Conservation (phyloP, 2,797 vertebrate genomes). For the Oreonectes daqikongensis region DNA sequence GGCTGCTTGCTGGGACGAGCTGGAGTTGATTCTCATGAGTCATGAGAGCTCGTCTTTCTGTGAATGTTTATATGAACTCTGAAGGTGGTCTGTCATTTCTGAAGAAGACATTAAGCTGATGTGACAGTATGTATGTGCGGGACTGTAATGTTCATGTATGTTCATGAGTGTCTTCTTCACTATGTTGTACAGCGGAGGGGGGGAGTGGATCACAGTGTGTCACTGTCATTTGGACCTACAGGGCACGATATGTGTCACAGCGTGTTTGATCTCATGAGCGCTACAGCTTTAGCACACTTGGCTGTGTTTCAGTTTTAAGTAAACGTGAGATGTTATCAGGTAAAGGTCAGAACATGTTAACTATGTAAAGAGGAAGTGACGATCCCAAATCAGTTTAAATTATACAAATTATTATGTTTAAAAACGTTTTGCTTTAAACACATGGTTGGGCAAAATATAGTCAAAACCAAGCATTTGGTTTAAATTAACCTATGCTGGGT, state of each 20-base stretch:
- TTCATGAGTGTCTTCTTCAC: background rate
- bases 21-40: background rate
- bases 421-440: too few relatives aligned
- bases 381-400: background rate
- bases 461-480: too few relatives aligned
- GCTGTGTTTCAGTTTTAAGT: constrained; percentile 4
- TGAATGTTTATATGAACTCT: constrained; percentile 47
- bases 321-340: background rate
- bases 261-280: background rate
- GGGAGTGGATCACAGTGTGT: background rate
- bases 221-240: constrained; percentile 11
- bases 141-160: constrained; percentile 8
- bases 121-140: background rate
- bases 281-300: constrained; percentile 14
- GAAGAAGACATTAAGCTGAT: constrained; percentile 14
- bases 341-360: constrained; percentile 1
- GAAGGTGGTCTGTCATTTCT: constrained; percentile 38
- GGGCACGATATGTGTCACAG: background rate
- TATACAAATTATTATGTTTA: background rate
- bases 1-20: background rate
- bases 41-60: constrained; percentile 10
- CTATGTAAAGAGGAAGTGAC: background rate
- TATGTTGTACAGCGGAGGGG: background rate
- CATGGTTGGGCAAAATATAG: too few relatives aligned
- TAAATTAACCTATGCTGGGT: too few relatives aligned